Percentiles rank a stretch among this genome's conserved stretches.
Conservation (phyloP, 2,797 vertebrate genomes). For the Urosaurus nigricauda region DNA sequence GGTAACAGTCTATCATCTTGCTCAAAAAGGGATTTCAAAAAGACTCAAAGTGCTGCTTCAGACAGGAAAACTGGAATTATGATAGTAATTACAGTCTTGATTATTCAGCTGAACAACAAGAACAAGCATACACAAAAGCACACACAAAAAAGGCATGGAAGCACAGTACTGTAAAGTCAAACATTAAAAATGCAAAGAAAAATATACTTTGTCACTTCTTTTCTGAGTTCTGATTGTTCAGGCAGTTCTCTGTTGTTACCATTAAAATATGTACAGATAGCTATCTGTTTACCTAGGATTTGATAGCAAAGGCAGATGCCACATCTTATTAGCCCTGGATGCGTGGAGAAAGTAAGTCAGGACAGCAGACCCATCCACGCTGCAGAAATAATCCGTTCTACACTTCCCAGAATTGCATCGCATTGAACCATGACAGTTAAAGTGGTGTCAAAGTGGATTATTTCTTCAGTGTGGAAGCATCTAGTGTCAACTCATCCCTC, state of each 20-base stretch:
- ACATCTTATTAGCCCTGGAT: neutral
- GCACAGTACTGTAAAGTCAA: neutral
- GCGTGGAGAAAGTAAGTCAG: neutral
- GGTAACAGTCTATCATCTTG: neutral
- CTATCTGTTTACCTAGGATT: neutral
- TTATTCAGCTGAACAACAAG: neutral
- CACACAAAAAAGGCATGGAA: neutral
- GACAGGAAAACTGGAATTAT: conserved; percentile 2
- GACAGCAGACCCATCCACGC: too few species aligned
- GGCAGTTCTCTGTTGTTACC: neutral
- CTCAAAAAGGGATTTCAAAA: neutral
- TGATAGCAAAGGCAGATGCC: neutral
- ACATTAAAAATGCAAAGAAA: neutral
- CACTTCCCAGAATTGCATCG: too few species aligned
- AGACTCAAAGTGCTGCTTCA: neutral
- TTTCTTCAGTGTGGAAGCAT: too few species aligned
- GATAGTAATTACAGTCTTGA: neutral
- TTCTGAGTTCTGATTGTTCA: neutral
- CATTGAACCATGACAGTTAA: too few species aligned
- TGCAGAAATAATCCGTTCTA: too few species aligned
- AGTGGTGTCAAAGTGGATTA: too few species aligned
- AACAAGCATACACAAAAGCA: neutral
- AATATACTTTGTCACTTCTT: too few species aligned
- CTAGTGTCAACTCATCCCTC: neutral
- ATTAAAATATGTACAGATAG: neutral